Evolutionary conservation across 2,888 invertebrate genomes (phyloP).

Genomic region (Polydrusus cervinus): DNA sequence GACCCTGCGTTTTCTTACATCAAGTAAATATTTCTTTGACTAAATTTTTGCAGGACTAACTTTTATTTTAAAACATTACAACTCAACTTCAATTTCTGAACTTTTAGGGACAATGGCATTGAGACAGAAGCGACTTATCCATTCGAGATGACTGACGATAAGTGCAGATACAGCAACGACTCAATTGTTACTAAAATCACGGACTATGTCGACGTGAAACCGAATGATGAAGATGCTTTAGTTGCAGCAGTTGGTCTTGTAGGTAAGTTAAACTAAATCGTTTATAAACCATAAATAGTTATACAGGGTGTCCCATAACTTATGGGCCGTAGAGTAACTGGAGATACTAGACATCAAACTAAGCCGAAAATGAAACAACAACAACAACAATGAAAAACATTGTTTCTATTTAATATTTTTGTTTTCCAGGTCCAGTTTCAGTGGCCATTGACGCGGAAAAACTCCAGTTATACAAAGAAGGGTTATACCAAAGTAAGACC

Average conservation of each 20-base stretch:
- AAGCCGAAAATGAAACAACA: no score
- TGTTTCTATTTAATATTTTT: no score
- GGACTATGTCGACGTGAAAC: slow-evolving; percentile 80
- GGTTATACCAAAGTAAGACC: slow-evolving; percentile 84
- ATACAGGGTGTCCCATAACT: no score
- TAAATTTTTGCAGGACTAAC: no score
- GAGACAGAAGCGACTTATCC: slow-evolving; percentile 72
- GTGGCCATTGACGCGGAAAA: slow-evolving; percentile 89
- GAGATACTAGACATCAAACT: no score
- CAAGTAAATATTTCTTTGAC: slow-evolving; percentile 2
- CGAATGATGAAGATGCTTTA: slow-evolving; percentile 82
- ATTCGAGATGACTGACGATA: slow-evolving; percentile 67
- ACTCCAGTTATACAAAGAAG: slow-evolving; percentile 87
- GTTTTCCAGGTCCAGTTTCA: slow-evolving; percentile 82
- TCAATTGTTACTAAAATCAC: slow-evolving; percentile 44
- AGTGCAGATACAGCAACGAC: slow-evolving; percentile 50
- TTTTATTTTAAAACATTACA: no score
- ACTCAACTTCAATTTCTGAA: no score
- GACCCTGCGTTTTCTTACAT: slow-evolving; percentile 71
- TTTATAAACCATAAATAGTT: not conserved
- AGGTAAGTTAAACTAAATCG: slow-evolving; percentile 36
- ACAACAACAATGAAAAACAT: no score
- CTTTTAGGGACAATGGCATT: slow-evolving; percentile 44
- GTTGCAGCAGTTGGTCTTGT: slow-evolving; percentile 82
- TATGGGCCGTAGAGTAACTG: no score